Base-by-base conservation (phyloP, 2,797 vertebrate genomes). In the Ciconia nigra region DNA sequence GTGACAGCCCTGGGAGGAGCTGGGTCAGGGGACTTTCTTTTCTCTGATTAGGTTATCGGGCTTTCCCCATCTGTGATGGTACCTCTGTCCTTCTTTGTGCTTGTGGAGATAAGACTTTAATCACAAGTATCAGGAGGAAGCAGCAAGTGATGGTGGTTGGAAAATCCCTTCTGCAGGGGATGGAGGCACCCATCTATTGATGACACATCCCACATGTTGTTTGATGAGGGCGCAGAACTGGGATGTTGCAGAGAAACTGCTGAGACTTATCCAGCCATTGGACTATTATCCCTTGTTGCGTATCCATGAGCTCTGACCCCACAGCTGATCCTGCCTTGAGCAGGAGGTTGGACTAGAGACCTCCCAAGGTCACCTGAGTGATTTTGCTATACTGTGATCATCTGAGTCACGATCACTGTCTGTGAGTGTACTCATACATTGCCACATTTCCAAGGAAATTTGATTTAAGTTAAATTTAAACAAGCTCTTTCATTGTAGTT, bases 401-500 rank as follows among this genome's bases (percentile, higher is more conserved):
- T 67, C 73, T 57, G 35, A 84, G 42, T 70, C 66, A 59, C 3
- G 4, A 33, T 70, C 58, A 16, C 14, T n/a, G 6, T 22, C 84
- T 76, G n/a, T 58, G 46, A 86, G 11, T 39, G 18, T 65, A 54
- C 62, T 82, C 65, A 74, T 49, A 46, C 7, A 0, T 62, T 69
- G 39, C 35, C 33, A 42, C 17, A 87, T 94, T 96, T 90, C 58
- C 58, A 94, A 79, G 49, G 33, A 92, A 87, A 89, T 76, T 62
- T 80, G 15, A 77, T 89, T 94, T 78, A 69, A 37, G 49, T 90
- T 89, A 93, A 41, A 95, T 92, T 93, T 89, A 76, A 90, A 84
- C 84, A 84, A 82, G 42, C 9, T 72, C 24, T 91, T 90, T 81
- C 39, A 7, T 28, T 73, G 55, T 42, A 52, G 28, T 76, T 87